Evolutionary conservation across 2,888 invertebrate genomes (phyloP).

Genomic region (Pantelozetes paolii): DNA sequence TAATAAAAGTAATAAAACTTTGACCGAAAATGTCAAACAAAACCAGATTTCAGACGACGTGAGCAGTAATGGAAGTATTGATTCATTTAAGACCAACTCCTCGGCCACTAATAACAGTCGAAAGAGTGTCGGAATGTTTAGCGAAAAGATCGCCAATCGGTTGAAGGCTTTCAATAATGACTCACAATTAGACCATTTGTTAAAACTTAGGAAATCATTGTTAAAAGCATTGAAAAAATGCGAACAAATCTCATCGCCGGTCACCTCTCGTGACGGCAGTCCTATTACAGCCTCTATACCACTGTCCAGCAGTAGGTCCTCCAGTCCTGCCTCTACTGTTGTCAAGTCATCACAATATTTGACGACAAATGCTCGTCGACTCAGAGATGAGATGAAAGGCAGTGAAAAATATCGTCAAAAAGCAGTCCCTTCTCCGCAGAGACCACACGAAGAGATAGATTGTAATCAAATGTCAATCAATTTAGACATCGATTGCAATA

Average conservation of each 20-base stretch:
- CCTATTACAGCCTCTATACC: conserved; percentile 1
- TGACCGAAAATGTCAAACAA: background rate
- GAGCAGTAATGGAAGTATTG: background rate
- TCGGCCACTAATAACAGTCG: background rate
- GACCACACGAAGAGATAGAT: conserved; percentile 5
- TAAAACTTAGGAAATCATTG: conserved; percentile 50
- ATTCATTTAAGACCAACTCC: background rate
- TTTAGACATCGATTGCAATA: background rate
- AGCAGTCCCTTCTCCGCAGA: conserved; percentile 14
- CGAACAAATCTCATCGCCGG: conserved; percentile 46
- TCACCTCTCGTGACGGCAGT: conserved; percentile 36
- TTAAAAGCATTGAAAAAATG: conserved; percentile 51
- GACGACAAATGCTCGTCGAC: background rate
- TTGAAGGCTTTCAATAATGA: conserved; percentile 38
- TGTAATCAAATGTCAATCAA: background rate
- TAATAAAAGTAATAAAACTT: background rate
- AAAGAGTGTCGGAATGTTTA: conserved; percentile 24
- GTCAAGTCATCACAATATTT: background rate
- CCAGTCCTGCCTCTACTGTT: conserved; percentile 36
- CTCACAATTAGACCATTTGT: conserved; percentile 50
- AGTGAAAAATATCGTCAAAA: background rate
- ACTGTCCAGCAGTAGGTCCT: conserved; percentile 34
- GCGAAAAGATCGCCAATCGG: conserved; percentile 27
- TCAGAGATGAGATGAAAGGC: background rate
- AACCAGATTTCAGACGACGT: background rate